These are phyloP conservation scores for Elymnias hypermnestra DNA, from an alignment of 1,140 invertebrate genomes.

Conservation along the genomic window DNA sequence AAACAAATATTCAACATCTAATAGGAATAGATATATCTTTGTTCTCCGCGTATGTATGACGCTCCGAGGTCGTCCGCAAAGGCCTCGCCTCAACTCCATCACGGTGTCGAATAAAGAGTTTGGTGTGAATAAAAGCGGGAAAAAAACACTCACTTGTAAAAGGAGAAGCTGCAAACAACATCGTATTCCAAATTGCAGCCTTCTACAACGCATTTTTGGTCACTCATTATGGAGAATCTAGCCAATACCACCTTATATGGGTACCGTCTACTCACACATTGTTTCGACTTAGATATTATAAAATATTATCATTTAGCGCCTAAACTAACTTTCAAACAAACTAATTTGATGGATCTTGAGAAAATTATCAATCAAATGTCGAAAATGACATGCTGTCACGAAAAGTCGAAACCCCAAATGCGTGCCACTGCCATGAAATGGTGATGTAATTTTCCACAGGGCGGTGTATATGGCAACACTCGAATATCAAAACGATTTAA, in stretches of 20 bases:
- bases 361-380: conserved; percentile 76
- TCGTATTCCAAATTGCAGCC: conserved; percentile 69
- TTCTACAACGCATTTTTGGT: conserved; percentile 65
- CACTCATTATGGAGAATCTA: conserved; percentile 49
- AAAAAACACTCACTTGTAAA: conserved; percentile 69
- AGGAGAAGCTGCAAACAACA: conserved; percentile 71
- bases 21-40: conserved; percentile 28
- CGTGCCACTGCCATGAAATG: conserved; percentile 59
- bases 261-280: conserved; percentile 55
- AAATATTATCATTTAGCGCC: conserved; percentile 66
- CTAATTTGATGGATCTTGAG: conserved; percentile 72
- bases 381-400: conserved; percentile 75
- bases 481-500: conserved; percentile 19
- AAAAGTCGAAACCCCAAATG: conserved; percentile 72
- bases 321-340: conserved; percentile 74
- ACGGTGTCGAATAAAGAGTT: background rate
- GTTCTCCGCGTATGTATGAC: conserved; percentile 8
- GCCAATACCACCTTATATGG: conserved; percentile 47
- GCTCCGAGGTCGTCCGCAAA: conserved; percentile 24
- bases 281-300: conserved; percentile 39
- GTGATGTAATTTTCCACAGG: conserved; percentile 64
- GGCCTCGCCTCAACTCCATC: background rate
- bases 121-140: conserved; percentile 23
- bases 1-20: conserved; percentile 28
- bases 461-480: conserved; percentile 43